Conservation (phyloP, 2,888 invertebrate genomes). For the Nowickia ferox region DNA sequence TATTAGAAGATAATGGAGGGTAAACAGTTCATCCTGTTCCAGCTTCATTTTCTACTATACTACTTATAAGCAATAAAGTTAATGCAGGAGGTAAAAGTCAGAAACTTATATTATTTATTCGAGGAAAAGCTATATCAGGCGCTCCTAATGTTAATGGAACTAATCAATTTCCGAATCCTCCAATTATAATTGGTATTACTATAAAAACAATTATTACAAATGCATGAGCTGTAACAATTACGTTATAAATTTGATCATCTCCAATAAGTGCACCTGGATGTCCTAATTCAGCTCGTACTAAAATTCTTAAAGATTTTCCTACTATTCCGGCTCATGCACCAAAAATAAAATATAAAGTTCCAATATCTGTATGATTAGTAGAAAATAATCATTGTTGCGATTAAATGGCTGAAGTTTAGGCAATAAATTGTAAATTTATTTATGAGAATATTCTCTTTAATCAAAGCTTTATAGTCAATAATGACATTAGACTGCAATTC, state of each 20-base stretch:
- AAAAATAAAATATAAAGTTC: slow-evolving; percentile 88
- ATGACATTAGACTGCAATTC: slow-evolving; percentile 87
- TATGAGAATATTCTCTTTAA: slow-evolving; percentile 85
- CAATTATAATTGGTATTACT: slow-evolving; percentile 89
- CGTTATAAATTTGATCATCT: slow-evolving; percentile 91
- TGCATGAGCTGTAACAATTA: slow-evolving; percentile 91
- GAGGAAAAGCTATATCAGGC: slow-evolving; percentile 92
- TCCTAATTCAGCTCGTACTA: slow-evolving; percentile 90
- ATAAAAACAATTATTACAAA: slow-evolving; percentile 93
- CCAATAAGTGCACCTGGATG: slow-evolving; percentile 87
- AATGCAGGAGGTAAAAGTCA: slow-evolving; percentile 90
- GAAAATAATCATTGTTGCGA: slow-evolving; percentile 88
- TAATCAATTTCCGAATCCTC: slow-evolving; percentile 93
- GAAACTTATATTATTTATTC: slow-evolving; percentile 93
- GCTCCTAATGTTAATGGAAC: slow-evolving; percentile 90
- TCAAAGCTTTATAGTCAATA: slow-evolving; percentile 81
- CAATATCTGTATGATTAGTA: slow-evolving; percentile 91
- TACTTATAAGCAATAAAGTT: slow-evolving; percentile 84
- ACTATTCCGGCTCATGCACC: slow-evolving; percentile 88
- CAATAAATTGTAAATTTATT: slow-evolving; percentile 88
- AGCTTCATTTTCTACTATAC: slow-evolving; percentile 87
- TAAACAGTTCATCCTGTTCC: slow-evolving; percentile 92
- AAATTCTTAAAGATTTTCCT: slow-evolving; percentile 87
- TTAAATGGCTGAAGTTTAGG: slow-evolving; percentile 87
- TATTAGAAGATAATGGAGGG: slow-evolving; percentile 87